Conservation (phyloP, 2,888 invertebrate species). For the Achlya flavicornis region DNA sequence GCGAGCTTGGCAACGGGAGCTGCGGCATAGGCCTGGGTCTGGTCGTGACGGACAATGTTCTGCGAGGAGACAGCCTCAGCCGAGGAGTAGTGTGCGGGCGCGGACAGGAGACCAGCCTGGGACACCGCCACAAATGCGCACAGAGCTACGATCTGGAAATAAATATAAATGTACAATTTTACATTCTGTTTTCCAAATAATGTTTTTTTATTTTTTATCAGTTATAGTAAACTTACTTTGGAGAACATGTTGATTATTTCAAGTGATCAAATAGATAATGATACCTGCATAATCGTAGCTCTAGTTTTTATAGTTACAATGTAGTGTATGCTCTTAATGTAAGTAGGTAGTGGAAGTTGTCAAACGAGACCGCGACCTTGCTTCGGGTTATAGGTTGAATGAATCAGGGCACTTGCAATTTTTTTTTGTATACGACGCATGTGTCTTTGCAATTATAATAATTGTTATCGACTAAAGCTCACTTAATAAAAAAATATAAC, state of each 20-base stretch:
- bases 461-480: not conserved
- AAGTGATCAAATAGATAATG: slow-evolving; percentile 44
- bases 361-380: slow-evolving; percentile 17
- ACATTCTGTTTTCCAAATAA: not conserved
- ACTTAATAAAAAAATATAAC: no score
- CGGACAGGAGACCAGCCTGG: slow-evolving; percentile 42
- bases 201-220: not conserved
- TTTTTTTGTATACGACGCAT: not conserved
- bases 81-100: slow-evolving; percentile 60
- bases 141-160: slow-evolving; percentile 27
- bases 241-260: slow-evolving; percentile 53
- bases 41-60: slow-evolving; percentile 54
- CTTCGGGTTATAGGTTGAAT: slow-evolving; percentile 10
- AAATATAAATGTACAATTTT: not conserved
- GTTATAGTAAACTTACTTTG: slow-evolving; percentile 49
- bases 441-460: not conserved
- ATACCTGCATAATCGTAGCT: slow-evolving; percentile 37
- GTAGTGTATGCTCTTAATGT: slow-evolving; percentile 33
- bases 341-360: slow-evolving; percentile 50
- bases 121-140: slow-evolving; percentile 39
- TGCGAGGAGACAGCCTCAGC: slow-evolving; percentile 57
- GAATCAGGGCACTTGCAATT: slow-evolving; percentile 1
- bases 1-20: slow-evolving; percentile 31
- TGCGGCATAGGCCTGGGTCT: slow-evolving; percentile 25
- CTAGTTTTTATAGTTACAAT: slow-evolving; percentile 51